A percentile compares a stretch with the other conserved stretches of the same genome.
phyloP scores from a whole-genome alignment of 2,113 vertebrate species.

The Bujurquina vittata region DNA sequence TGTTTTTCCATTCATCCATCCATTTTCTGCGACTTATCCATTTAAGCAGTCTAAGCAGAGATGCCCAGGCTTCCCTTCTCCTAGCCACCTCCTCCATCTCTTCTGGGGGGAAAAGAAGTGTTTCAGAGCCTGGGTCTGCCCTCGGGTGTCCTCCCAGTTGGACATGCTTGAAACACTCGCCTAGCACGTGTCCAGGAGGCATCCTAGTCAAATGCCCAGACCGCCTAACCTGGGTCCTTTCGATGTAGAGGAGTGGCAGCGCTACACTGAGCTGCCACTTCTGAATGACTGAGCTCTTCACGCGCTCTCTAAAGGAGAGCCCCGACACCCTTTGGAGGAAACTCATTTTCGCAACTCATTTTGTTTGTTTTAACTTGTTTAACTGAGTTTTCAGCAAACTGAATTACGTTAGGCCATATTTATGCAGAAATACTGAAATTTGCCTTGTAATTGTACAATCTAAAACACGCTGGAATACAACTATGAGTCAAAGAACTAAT shows the following conservation, averaged over 20 bases:
- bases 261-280: too few relatives aligned
- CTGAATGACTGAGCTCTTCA: too few relatives aligned
- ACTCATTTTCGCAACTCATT: neutral
- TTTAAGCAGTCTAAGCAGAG: too few relatives aligned
- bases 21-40: too few relatives aligned
- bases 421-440: neutral
- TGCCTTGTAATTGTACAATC: neutral
- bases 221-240: neutral
- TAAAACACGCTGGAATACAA: neutral
- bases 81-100: too few relatives aligned
- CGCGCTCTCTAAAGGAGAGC: neutral
- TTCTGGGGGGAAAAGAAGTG: too few relatives aligned
- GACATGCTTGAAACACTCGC: neutral
- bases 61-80: too few relatives aligned
- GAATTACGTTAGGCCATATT: neutral
- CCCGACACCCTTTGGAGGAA: neutral
- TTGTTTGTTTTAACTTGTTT: neutral
- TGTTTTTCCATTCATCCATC: too few relatives aligned
- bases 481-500: neutral
- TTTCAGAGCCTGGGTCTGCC: too few relatives aligned
- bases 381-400: neutral
- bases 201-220: neutral
- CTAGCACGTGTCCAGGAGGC: neutral
- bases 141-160: too few relatives aligned
- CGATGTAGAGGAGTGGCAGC: neutral